Evolutionary conservation across 2,113 vertebrate species (phyloP).

Genomic region (Parotia lawesii): DNA sequence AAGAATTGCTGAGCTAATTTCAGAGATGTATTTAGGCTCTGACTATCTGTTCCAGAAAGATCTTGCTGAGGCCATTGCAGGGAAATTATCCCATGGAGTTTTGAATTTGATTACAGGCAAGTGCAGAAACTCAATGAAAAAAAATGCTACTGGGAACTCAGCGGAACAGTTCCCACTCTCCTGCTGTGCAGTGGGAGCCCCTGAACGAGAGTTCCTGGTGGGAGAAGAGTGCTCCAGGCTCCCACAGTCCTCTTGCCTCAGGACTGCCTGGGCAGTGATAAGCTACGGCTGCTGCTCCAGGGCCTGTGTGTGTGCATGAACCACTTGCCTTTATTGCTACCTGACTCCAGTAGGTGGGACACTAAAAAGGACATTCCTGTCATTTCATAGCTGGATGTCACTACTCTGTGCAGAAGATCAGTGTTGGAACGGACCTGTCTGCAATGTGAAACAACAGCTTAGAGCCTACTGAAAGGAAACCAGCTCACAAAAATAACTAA

Average conservation of each 20-base stretch:
- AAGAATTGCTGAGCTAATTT: not conserved
- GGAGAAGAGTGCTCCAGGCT: not conserved
- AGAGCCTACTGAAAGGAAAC: not conserved
- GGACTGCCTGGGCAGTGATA: not conserved
- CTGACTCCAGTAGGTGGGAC: not conserved
- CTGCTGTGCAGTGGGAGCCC: not conserved
- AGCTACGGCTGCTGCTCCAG: not conserved
- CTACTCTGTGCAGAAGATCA: not conserved
- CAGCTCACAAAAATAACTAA: not conserved
- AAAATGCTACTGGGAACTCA: not conserved
- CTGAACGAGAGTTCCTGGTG: rapidly evolving
- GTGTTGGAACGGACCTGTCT: not conserved
- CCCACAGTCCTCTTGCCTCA: not conserved
- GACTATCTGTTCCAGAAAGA: not conserved
- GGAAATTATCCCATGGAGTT: not conserved
- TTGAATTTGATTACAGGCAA: not conserved
- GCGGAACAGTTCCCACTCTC: not conserved
- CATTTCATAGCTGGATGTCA: not conserved
- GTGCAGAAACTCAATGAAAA: not conserved
- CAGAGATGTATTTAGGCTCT: not conserved
- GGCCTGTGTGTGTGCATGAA: not conserved
- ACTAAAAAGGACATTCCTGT: not conserved
- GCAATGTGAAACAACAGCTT: not conserved
- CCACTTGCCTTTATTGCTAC: not conserved
- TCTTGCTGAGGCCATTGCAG: not conserved